Conservation (phyloP, 1,140 invertebrate genomes). For the Heterodera carotae region DNA sequence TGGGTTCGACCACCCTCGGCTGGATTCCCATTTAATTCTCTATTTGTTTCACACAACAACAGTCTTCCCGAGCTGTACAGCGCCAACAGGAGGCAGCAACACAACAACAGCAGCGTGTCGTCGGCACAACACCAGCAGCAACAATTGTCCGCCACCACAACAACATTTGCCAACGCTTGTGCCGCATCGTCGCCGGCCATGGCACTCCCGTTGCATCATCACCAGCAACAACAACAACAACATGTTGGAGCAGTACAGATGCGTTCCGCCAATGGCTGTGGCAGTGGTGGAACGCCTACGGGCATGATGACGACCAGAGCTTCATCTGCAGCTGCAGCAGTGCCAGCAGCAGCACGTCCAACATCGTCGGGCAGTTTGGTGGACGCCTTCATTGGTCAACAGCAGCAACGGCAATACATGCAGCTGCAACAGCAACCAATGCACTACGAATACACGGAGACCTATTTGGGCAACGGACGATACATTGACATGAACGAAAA, state of each 20-base stretch:
- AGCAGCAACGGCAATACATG: conserved; percentile 31
- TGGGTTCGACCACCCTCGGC: too few species aligned
- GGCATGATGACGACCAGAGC: conserved; percentile 17
- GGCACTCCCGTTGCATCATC: background rate
- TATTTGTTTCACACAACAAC: background rate
- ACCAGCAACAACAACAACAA: background rate
- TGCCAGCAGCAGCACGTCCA: too few species aligned
- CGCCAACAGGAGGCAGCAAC: background rate
- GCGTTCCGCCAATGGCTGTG: background rate
- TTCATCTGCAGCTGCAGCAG: background rate
- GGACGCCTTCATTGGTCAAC: conserved; percentile 62
- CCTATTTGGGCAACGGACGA: conserved; percentile 52
- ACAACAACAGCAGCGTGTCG: background rate
- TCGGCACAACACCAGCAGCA: too few species aligned
- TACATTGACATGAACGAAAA: conserved; percentile 65
- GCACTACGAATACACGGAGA: conserved; percentile 57
- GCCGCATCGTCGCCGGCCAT: background rate
- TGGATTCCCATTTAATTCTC: too few species aligned
- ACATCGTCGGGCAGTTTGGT: conserved; percentile 55
- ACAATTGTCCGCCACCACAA: too few species aligned
- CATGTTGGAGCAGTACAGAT: background rate
- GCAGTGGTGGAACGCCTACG: background rate
- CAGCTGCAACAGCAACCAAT: conserved; percentile 23
- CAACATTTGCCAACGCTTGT: conserved; percentile 23
- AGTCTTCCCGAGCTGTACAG: conserved; percentile 38